Conservation (phyloP, 2,113 vertebrate genomes). For the Polypterus bichir region DNA sequence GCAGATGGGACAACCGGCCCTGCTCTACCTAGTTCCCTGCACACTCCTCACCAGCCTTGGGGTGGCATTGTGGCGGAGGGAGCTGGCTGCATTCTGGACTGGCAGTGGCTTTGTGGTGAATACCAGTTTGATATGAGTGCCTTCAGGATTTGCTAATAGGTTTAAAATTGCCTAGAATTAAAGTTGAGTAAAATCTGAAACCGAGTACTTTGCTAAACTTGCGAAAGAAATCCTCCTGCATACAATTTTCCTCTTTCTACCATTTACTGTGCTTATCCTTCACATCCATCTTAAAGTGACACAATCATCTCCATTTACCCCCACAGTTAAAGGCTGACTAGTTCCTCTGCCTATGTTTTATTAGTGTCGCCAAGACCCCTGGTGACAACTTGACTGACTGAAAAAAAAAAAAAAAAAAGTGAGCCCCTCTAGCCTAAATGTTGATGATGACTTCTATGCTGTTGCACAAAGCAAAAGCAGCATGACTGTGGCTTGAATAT, state of each 20-base stretch:
- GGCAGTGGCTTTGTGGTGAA: constrained; percentile 98
- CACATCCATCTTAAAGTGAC: no score
- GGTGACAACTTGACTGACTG: background rate
- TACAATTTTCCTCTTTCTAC: constrained; percentile 12
- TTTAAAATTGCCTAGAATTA: constrained; percentile 63
- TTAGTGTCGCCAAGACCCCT: constrained; percentile 32
- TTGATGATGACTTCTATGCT: no score
- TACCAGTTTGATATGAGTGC: constrained; percentile 95
- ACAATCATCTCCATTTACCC: no score
- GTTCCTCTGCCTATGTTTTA: constrained; percentile 30
- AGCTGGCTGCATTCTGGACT: constrained; percentile 85
- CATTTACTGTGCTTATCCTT: constrained; percentile 21
- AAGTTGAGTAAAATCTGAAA: constrained; percentile 72
- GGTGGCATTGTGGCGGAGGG: constrained; percentile 80
- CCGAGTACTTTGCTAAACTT: constrained; percentile 24
- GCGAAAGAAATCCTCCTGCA: constrained; percentile 29
- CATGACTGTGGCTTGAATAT: no score
- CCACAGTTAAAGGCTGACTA: no score
- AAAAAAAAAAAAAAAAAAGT: background rate
- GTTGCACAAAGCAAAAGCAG: no score
- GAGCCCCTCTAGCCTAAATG: background rate
- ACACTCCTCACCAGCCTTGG: constrained; percentile 76
- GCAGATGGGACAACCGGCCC: constrained; percentile 83
- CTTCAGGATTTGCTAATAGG: constrained; percentile 51
- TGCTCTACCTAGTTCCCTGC: constrained; percentile 93